Evolutionary conservation across 2,888 invertebrate genomes (phyloP), one percentile per base, ranked within the genome.

Genomic region (Agonopterix heracliana): DNA sequence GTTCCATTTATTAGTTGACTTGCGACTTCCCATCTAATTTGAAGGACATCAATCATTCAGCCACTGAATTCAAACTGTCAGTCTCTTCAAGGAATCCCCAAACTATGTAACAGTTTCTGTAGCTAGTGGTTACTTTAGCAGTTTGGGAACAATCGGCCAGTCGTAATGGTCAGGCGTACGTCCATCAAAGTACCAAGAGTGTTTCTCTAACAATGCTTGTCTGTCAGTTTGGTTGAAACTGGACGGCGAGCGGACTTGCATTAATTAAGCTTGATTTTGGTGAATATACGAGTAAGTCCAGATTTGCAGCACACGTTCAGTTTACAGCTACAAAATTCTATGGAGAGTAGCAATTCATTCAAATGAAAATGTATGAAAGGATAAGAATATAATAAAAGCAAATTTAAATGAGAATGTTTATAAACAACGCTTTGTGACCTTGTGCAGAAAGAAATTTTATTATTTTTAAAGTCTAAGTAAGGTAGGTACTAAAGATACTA

Each of bases 161-260:
- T 61, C 61, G 66, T 61, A 69, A 68, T 72, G 82, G 82, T 74
- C 78, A 77, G 75, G 75, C 78, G 70, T 74, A 70, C 77, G 84
- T 84, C 84, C 80, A 74, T 86, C 86, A 85, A 79, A 68, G 64
- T 69, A 71, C 68, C 64, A 70, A 64, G 64, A 56, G 56, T 66
- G 70, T 70, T 67, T 66, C 64, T 49, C 55, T 60, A 74, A 74
- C 73, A 71, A 74, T 65, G 63, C 62, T 63, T 46, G 47, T 47
- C 47, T 47, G 49, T 47, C 52, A 46, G 48, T 36, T 47, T 17
- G 34, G 44, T 35, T 36, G 41, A 44, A 38, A 36, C 48, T 35
- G 46, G 41, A 46, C 26, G 26, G 26, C 26, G 26, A 7, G 12
- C 35, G 34, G 41, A 10, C 45, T 51, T 48, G 52, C 43, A 52